Conservation (phyloP, 2,888 invertebrate genomes). For the Eupithecia inturbata region DNA sequence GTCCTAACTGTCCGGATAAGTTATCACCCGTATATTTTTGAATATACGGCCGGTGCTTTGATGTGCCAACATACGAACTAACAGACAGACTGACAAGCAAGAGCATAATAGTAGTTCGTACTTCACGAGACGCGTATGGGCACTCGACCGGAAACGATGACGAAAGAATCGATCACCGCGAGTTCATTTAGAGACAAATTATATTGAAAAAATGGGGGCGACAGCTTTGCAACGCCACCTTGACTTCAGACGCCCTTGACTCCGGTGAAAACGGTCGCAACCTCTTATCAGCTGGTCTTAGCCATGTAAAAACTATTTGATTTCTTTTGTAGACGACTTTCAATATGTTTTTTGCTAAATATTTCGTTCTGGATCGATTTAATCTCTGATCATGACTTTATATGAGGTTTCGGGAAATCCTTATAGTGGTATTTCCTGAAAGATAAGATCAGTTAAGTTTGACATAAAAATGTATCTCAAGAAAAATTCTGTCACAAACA, state of each 20-base stretch:
- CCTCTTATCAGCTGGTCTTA: slow-evolving; percentile 50
- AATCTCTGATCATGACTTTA: neutral
- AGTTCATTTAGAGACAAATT: slow-evolving; percentile 69
- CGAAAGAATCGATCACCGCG: slow-evolving; percentile 75
- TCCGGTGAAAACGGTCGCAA: slow-evolving; percentile 70
- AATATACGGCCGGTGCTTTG: neutral
- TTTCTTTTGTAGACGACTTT: slow-evolving; percentile 22
- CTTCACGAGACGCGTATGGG: slow-evolving; percentile 53
- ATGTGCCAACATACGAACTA: neutral
- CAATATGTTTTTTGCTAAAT: neutral
- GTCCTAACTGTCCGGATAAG: neutral
- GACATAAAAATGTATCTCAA: neutral
- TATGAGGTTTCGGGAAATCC: neutral
- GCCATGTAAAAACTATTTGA: slow-evolving; percentile 29
- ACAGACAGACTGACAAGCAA: neutral
- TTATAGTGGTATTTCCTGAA: neutral
- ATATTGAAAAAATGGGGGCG: slow-evolving; percentile 71
- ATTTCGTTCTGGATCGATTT: neutral
- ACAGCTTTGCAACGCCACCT: slow-evolving; percentile 75
- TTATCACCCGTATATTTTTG: neutral
- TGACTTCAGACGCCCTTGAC: slow-evolving; percentile 79
- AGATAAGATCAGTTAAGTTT: neutral
- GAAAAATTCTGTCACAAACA: neutral
- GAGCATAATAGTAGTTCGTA: neutral
- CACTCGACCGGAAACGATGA: slow-evolving; percentile 72